Conservation (phyloP, 2,113 vertebrate genomes). For the Pluvianellus socialis region DNA sequence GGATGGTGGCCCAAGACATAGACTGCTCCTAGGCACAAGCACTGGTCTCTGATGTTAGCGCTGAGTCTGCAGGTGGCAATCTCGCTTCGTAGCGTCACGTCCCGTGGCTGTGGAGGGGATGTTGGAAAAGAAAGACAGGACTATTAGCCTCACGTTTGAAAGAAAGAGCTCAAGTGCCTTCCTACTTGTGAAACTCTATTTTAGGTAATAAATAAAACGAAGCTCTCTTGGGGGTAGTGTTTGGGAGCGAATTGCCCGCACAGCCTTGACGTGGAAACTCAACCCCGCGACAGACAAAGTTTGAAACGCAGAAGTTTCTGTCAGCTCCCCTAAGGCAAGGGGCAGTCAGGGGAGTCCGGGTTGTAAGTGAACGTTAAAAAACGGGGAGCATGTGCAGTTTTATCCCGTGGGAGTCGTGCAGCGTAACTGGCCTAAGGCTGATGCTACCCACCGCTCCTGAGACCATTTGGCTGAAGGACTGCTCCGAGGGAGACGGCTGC, state of each 20-base stretch:
- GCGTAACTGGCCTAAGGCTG: not conserved
- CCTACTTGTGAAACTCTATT: not conserved
- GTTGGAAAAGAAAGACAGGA: not conserved
- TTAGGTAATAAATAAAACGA: not conserved
- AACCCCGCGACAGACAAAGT: not conserved
- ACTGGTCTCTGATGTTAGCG: fast-evolving
- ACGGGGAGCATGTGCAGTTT: not conserved
- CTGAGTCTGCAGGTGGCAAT: fast-evolving
- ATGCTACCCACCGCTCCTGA: not conserved
- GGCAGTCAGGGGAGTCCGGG: not conserved
- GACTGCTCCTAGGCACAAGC: not conserved
- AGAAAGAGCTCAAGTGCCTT: not conserved
- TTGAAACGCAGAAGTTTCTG: not conserved
- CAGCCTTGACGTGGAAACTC: not conserved
- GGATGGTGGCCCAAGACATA: not conserved
- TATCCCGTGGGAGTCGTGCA: not conserved
- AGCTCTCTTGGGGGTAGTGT: not conserved
- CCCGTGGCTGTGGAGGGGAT: fast-evolving
- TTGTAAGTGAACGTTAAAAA: not conserved
- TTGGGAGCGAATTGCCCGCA: not conserved
- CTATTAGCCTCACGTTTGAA: not conserved
- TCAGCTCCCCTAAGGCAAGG: not conserved
- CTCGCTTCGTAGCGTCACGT: fast-evolving
- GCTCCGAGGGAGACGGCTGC: fast-evolving
- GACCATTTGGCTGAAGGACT: not conserved